Conservation (phyloP, 2,888 invertebrate species). For the Oxystoma pomonae region DNA sequence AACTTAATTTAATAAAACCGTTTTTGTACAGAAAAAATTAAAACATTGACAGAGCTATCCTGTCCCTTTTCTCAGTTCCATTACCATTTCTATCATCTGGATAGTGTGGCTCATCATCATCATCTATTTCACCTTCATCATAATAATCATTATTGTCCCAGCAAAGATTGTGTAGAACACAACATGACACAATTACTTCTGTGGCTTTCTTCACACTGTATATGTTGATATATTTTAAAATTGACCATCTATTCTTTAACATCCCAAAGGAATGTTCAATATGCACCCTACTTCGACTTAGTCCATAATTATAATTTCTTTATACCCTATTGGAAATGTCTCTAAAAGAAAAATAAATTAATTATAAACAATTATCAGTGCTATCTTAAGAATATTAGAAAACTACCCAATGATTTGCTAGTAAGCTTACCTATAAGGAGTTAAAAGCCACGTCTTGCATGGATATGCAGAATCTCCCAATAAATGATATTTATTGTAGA, state of each 20-base stretch:
- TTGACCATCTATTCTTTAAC: slow-evolving; percentile 17
- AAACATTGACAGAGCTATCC: not conserved
- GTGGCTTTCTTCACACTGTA: slow-evolving; percentile 14
- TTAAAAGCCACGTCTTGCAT: slow-evolving; percentile 10
- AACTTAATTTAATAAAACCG: too few species aligned
- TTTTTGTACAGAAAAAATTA: too few species aligned
- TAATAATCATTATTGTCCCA: slow-evolving; percentile 11
- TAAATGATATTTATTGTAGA: slow-evolving; percentile 10
- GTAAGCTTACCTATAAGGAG: too few species aligned
- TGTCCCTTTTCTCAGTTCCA: not conserved
- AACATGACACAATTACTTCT: slow-evolving; percentile 17
- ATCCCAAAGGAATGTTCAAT: slow-evolving; percentile 20
- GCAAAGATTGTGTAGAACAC: slow-evolving; percentile 18
- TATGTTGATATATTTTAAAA: slow-evolving; percentile 17
- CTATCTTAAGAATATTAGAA: too few species aligned
- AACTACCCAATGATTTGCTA: too few species aligned
- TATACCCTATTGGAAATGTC: not conserved
- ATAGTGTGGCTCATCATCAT: slow-evolving; percentile 2
- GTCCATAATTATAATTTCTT: slow-evolving; percentile 11
- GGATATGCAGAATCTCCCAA: slow-evolving; percentile 14
- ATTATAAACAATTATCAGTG: too few species aligned
- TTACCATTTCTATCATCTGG: not conserved
- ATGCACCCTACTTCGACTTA: slow-evolving; percentile 14
- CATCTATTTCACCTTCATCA: slow-evolving; percentile 6
- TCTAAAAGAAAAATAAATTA: slow-evolving; percentile 4